Percentiles rank a stretch among this genome's conserved stretches.
Conservation (phyloP, 1,140 invertebrate genomes). For the Drosophila bipectinata region DNA sequence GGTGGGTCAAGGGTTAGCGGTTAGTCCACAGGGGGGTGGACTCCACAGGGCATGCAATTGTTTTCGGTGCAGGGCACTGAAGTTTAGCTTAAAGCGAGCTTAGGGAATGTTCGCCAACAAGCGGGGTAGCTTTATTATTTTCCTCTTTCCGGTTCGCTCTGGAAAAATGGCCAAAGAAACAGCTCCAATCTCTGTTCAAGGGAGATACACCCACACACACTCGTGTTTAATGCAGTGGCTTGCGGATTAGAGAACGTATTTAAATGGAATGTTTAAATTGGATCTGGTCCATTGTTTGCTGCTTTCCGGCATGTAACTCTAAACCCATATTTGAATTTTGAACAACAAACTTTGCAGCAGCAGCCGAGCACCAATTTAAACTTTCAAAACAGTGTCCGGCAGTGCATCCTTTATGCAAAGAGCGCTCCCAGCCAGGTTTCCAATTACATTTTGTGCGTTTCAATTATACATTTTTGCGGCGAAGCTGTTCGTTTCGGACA, state of each 20-base stretch:
- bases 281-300: background rate
- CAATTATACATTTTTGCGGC: slow-evolving; percentile 21
- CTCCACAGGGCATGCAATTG: background rate
- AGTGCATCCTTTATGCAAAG: background rate
- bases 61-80: slow-evolving; percentile 11
- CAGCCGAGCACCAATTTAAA: background rate
- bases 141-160: too few relatives aligned
- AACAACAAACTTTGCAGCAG: background rate
- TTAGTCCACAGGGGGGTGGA: background rate
- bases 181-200: background rate
- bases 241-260: background rate
- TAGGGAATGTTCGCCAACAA: background rate
- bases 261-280: background rate
- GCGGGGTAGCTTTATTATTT: background rate
- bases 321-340: background rate
- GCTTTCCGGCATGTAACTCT: background rate
- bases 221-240: background rate
- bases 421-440: background rate
- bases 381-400: background rate
- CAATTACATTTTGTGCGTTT: slow-evolving; percentile 10
- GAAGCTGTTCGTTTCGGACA: background rate
- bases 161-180: background rate
- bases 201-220: background rate
- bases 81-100: slow-evolving; percentile 5
- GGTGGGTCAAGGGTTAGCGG: background rate